Evolutionary conservation across 2,797 vertebrate species (phyloP), one percentile per base, ranked within the genome.

Genomic region (Sphaeramia orbicularis): DNA sequence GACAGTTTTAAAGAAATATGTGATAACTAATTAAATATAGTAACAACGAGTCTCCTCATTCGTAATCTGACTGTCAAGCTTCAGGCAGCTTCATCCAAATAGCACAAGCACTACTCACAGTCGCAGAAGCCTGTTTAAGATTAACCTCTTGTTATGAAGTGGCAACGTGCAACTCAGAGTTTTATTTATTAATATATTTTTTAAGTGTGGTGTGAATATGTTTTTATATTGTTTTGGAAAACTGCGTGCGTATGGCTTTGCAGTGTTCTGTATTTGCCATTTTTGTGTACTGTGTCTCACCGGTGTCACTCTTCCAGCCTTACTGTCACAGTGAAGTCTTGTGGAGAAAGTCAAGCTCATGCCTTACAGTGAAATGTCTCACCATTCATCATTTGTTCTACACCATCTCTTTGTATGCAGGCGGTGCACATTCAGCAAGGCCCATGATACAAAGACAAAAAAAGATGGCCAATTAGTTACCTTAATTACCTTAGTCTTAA

Each of bases 211-310:
- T 80, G 76, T 85, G 74, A 65, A 71, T 47, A 72, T 83, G 71
- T 35, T 83, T 85, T 80, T 85, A 56, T 83, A 60, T 84, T 75
- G 59, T 85, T 68, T 85, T 45, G 74, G 61, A 67, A 82, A 85
- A 74, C 73, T 91, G 90, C 83, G 93, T 93, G 21, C 81, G 71
- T 90, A 90, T 85, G 84, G 62, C 89, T 89, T 81, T 85, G 92
- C 87, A 86, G 89, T 88, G 79, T 88, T 90, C 76, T 86, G 79
- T 90, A 89, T 86, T 45, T 83, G 79, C 86, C 91, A 92, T 90
- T 81, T 84, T 69, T 74, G 74, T 91, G 89, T 91, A 65, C 80
- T 83, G 83, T 91, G 76, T 88, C 73, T 87, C 78, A 83, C 82
- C 55, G 2, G 70, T 84, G 76, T 93, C 89, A 74, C 55, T 69